Evolutionary conservation across 1,140 invertebrate genomes (phyloP).

Genomic region (Physella acuta): DNA sequence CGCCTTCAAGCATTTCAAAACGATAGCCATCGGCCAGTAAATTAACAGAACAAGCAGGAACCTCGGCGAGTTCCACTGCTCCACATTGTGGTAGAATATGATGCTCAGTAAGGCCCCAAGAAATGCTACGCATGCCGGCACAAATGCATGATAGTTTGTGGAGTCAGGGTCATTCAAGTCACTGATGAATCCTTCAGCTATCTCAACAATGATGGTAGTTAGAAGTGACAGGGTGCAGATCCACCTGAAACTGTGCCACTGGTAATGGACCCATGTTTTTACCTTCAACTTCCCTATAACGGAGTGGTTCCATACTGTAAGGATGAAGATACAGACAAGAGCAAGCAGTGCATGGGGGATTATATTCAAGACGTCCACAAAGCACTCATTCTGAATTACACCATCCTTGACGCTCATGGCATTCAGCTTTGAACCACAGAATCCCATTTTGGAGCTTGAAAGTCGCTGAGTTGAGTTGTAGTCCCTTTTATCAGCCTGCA

Average conservation of each 20-base stretch:
- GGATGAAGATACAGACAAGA: constrained; percentile 48
- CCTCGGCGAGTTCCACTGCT: constrained; percentile 56
- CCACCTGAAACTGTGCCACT: constrained; percentile 48
- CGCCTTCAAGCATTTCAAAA: constrained; percentile 46
- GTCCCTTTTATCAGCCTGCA: background rate
- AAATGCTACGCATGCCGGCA: constrained; percentile 46
- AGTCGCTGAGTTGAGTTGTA: background rate
- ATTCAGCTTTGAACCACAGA: constrained; percentile 46
- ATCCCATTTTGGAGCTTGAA: constrained; percentile 37
- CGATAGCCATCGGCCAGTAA: constrained; percentile 46
- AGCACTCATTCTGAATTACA: constrained; percentile 53
- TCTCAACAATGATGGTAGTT: constrained; percentile 41
- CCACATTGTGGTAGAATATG: constrained; percentile 54
- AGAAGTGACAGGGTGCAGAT: constrained; percentile 43
- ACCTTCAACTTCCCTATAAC: constrained; percentile 49
- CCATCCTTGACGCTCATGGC: constrained; percentile 50
- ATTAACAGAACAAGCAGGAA: constrained; percentile 48
- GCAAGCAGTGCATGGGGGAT: constrained; percentile 50
- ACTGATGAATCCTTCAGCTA: constrained; percentile 50
- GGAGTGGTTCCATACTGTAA: constrained; percentile 51
- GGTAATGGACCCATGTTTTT: constrained; percentile 53
- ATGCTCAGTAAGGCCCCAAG: constrained; percentile 43
- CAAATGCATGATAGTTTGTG: constrained; percentile 49
- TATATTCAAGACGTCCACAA: constrained; percentile 55
- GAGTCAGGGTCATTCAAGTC: constrained; percentile 46